A percentile compares a stretch with the other conserved stretches of the same genome.
These are phyloP conservation scores for Chionoecetes opilio DNA, from an alignment of 1,140 invertebrate species.

Conservation along the genomic window DNA sequence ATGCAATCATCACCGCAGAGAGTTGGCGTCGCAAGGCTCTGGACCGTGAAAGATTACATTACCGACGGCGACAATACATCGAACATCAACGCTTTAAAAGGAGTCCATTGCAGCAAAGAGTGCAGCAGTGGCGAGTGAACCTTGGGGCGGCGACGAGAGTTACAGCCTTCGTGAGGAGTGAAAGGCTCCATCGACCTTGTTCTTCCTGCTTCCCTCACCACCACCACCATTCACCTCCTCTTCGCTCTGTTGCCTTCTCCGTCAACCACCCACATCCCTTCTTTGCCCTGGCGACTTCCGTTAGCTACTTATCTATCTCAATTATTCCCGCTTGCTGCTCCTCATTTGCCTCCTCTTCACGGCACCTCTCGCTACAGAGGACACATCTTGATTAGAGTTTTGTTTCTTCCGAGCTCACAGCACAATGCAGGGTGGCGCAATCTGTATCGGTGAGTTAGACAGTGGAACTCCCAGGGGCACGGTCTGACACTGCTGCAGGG, in stretches of 20 bases:
- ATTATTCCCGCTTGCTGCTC: slow-evolving; percentile 9
- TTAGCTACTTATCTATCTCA: not conserved
- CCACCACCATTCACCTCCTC: not conserved
- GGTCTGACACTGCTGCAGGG: not conserved
- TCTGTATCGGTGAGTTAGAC: not conserved
- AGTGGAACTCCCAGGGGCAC: not conserved
- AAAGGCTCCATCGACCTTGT: slow-evolving; percentile 38
- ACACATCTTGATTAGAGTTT: no score
- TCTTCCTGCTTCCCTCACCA: slow-evolving; percentile 23
- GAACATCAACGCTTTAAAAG: not conserved
- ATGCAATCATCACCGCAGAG: no score
- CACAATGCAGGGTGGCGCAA: slow-evolving; percentile 4
- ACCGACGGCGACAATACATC: no score
- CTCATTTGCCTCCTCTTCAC: not conserved
- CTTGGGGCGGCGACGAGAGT: not conserved
- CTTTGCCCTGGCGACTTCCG: not conserved
- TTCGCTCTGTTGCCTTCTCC: slow-evolving; percentile 4
- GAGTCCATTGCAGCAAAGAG: not conserved
- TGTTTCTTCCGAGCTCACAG: no score
- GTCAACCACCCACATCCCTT: slow-evolving; percentile 24
- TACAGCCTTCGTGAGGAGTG: slow-evolving; percentile 33
- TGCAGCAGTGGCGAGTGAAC: not conserved
- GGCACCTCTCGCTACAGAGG: not conserved
- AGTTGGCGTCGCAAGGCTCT: no score
- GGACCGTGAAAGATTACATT: no score